Evolutionary conservation across 1,140 invertebrate genomes (phyloP).

Genomic region (Gonioctena quinquepunctata): DNA sequence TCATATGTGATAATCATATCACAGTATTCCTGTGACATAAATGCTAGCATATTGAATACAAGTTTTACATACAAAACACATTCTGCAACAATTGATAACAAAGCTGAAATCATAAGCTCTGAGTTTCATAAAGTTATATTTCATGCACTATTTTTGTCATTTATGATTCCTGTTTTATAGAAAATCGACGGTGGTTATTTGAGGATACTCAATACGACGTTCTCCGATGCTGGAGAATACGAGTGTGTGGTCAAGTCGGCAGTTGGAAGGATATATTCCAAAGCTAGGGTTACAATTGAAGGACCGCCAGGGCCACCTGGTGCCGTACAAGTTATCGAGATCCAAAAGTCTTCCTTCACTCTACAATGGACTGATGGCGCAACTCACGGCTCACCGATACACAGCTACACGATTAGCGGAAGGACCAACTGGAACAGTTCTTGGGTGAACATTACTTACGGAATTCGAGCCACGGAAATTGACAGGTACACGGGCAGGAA

Average conservation of each 20-base stretch:
- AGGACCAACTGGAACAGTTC: slow-evolving; percentile 84
- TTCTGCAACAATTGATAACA: no score
- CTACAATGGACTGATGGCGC: slow-evolving; percentile 91
- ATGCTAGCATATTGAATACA: no score
- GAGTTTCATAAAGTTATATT: background rate
- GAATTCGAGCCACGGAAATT: slow-evolving; percentile 52
- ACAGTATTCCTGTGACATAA: no score
- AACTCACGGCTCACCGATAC: slow-evolving; percentile 77
- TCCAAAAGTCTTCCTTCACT: slow-evolving; percentile 74
- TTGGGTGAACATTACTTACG: slow-evolving; percentile 76
- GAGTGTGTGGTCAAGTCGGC: slow-evolving; percentile 87
- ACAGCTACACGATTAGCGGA: slow-evolving; percentile 77
- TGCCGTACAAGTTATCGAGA: slow-evolving; percentile 74
- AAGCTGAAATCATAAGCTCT: background rate
- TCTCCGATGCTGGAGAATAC: slow-evolving; percentile 85
- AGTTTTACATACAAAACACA: no score
- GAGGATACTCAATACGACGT: slow-evolving; percentile 79
- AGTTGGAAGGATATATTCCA: slow-evolving; percentile 77
- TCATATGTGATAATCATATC: no score
- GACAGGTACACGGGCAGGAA: slow-evolving; percentile 66
- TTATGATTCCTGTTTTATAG: slow-evolving; percentile 47
- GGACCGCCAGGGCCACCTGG: slow-evolving; percentile 84
- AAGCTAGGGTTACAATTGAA: slow-evolving; percentile 73
- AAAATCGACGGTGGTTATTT: slow-evolving; percentile 73
- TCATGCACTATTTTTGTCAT: no score